Percentiles rank a stretch among this genome's conserved stretches.
Evolutionary conservation across 2,113 vertebrate genomes (phyloP).

Genomic region (Heteronetta atricapilla): DNA sequence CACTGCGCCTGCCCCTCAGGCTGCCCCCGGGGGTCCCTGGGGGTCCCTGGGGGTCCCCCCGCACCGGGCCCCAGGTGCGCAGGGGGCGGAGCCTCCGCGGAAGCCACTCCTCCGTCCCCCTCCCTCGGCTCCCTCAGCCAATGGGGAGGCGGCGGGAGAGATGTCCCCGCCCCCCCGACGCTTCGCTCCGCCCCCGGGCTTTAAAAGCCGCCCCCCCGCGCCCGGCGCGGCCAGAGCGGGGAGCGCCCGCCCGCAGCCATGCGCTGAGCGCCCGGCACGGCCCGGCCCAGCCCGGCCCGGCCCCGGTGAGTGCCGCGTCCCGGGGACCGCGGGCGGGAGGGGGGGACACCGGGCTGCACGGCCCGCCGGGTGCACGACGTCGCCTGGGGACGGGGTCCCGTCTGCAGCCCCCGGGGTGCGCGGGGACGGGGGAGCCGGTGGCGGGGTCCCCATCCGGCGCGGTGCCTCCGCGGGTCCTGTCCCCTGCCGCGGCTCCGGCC

Average conservation of each 20-base stretch:
- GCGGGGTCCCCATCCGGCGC: background rate
- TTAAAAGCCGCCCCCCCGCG: constrained; percentile 30
- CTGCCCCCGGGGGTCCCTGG: background rate
- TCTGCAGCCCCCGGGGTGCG: background rate
- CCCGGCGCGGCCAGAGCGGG: background rate
- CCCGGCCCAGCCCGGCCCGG: background rate
- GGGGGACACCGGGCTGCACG: too few relatives aligned
- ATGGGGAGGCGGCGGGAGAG: background rate
- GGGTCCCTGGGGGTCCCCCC: background rate
- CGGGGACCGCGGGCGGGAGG: background rate
- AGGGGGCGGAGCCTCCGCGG: background rate
- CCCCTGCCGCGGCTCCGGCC: background rate
- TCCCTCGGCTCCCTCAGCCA: background rate
- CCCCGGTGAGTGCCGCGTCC: constrained; percentile 9
- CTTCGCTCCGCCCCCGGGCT: background rate
- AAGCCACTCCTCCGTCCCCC: background rate
- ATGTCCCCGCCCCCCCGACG: background rate
- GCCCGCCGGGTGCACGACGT: accelerated
- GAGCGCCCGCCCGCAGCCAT: background rate
- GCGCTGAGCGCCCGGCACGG: background rate
- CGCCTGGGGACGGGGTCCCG: background rate
- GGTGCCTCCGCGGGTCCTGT: background rate
- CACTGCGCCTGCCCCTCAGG: too few relatives aligned
- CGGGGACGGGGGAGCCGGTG: background rate
- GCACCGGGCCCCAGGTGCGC: background rate